Base-by-base conservation (phyloP, 2,797 vertebrate species). In the Hemitrygon akajei region DNA sequence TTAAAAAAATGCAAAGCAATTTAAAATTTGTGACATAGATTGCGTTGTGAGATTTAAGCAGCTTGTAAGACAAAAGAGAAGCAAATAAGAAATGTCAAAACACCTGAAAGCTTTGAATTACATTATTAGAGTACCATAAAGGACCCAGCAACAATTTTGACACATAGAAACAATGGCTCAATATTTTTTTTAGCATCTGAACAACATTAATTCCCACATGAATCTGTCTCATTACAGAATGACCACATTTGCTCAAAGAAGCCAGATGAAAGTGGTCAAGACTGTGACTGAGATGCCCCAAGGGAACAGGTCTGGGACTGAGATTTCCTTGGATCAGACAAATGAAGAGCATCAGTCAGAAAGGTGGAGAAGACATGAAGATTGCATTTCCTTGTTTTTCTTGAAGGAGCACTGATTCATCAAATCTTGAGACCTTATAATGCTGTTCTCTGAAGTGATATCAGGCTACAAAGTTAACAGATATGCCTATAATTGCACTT, bases 1-100 rank as follows among this genome's bases (percentile, higher is more conserved):
- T 86, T 86, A 86, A 86, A 86, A 86, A 60, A 27, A 86, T 14
- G 30, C 82, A 86, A 60, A 86, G 82, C 56, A 86, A 86, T 86
- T 86, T 86, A 86, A 86, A 86, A 86, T 60, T 30, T 86, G 56
- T 60, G 81, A 30, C 47, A 84, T 30, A 58, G 25, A 84, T 84
- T 84, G 56, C 30, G 47, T 27, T 12, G 22, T 60, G 12, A 86
- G 82, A 86, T 86, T 58, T 56, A 86, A 34, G 25, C 82, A 60
- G 56, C 27, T 86, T 60, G 56, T n/a, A 60, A 11, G 56, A 60
- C 60, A 27, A 60, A 86, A 86, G 56, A 86, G 56, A 58, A 86
- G 82, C 82, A 60, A 12, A 30, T 60, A 9, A 82, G 82, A 30
- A 30, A 30, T 86, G 82, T 86, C 82, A 86, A 86, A 58, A 30